Evolutionary conservation across 1,140 invertebrate genomes (phyloP).

Genomic region (Drosophila paulistorum): DNA sequence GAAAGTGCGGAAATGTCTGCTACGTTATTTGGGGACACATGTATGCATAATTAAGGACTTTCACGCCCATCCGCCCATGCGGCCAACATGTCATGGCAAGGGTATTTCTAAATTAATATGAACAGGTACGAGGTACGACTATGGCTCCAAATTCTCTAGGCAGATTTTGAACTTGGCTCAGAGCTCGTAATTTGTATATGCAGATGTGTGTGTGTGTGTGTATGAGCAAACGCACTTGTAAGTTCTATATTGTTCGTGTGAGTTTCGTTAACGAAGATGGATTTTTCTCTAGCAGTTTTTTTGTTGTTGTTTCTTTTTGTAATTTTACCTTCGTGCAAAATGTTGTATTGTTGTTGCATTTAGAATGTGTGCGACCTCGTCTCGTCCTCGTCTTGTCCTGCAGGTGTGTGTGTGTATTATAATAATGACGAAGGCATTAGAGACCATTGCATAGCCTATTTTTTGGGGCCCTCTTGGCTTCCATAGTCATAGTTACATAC

Average conservation of each 20-base stretch:
- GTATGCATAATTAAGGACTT: slow-evolving; percentile 49
- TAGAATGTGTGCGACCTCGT: slow-evolving; percentile 50
- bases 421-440: slow-evolving; percentile 77
- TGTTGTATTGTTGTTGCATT: slow-evolving; percentile 52
- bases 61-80: slow-evolving; percentile 11
- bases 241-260: slow-evolving; percentile 55
- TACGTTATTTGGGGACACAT: slow-evolving; percentile 12
- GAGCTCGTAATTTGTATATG: slow-evolving; percentile 45
- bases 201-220: slow-evolving; percentile 25
- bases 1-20: not conserved
- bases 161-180: slow-evolving; percentile 43
- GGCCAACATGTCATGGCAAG: not conserved
- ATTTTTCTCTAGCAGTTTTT: slow-evolving; percentile 43
- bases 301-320: slow-evolving; percentile 16
- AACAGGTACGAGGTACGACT: slow-evolving; percentile 13
- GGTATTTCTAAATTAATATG: slow-evolving; percentile 48
- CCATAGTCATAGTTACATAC: slow-evolving; percentile 30
- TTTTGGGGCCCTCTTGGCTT: slow-evolving; percentile 52
- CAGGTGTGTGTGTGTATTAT: slow-evolving; percentile 42
- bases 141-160: slow-evolving; percentile 33
- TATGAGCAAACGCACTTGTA: slow-evolving; percentile 63
- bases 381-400: slow-evolving; percentile 46
- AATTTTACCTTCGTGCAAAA: slow-evolving; percentile 67
- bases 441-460: slow-evolving; percentile 74
- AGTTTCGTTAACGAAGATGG: slow-evolving; percentile 74